Base-by-base conservation (phyloP, 2,113 vertebrate species). In the Amblyornis subalaris region DNA sequence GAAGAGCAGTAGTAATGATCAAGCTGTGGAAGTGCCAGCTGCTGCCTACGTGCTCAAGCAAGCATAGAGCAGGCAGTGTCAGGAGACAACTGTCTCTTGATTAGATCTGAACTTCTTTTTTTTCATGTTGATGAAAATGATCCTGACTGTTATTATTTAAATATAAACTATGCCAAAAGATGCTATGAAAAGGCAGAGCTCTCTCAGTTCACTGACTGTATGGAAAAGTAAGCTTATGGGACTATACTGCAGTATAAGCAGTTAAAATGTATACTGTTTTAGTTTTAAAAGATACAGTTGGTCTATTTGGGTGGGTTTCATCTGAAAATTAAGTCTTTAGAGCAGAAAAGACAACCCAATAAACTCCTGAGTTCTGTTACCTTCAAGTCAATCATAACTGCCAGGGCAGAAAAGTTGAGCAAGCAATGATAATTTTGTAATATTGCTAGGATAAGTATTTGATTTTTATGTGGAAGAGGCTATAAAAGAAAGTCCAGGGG, bases 1-100 rank as follows among this genome's bases (percentile, higher is more conserved):
- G 65, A 97, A 90, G 67, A 96, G 94, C 85, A 64, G 24, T 64
- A 48, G 77, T 75, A 91, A 93, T 86, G 89, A 96, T 90, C 55
- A 93, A 90, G 77, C 62, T 5, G 6, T 57, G 36, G 77, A 95
- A 89, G 60, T 80, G 83, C 91, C 88, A 95, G 90, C 57, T 77
- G 66, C 76, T 93, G 83, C 94, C 96, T 97, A 82, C 62, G 29
- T 96, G 94, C 91, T 88, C 26, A 28, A 87, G 94, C 94, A 97
- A 92, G 93, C 93, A 89, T 64, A 88, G 82, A 86, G 86, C 88
- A 86, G 91, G 90, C 94, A 75, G 38, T 76, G 71, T 92, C 31
- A 72, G 72, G 83, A 90, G 89, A 57, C 81, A 72, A 79, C 85
- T 53, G 61, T 45, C 79, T 94, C 90, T 69, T 82, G 60, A 89